Conservation (phyloP, 2,888 invertebrate genomes). For the Sisyra terminalis region DNA sequence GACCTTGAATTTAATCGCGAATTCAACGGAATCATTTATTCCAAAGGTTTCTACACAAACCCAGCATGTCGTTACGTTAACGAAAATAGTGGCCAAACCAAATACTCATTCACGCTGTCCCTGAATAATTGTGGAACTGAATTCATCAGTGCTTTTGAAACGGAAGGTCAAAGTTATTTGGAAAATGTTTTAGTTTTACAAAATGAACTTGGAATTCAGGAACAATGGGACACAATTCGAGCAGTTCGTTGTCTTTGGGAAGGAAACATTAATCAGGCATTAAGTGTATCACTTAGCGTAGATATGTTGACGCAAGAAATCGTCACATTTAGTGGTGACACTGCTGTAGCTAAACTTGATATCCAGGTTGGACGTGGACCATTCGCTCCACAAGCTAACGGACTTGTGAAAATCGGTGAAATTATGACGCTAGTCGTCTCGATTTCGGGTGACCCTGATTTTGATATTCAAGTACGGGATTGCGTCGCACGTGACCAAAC, state of each 20-base stretch:
- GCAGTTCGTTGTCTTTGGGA: conserved; percentile 70
- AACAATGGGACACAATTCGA: conserved; percentile 18
- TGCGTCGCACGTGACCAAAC: conserved; percentile 58
- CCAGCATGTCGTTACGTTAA: conserved; percentile 47
- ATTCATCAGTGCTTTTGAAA: conserved; percentile 61
- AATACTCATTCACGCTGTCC: conserved; percentile 57
- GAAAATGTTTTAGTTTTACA: conserved; percentile 63
- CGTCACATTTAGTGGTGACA: conserved; percentile 72
- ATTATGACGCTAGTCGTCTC: conserved; percentile 65
- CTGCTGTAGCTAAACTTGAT: conserved; percentile 61
- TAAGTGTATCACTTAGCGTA: conserved; percentile 57
- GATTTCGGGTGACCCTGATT: conserved; percentile 62
- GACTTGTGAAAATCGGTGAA: conserved; percentile 67
- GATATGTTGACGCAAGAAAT: conserved; percentile 67
- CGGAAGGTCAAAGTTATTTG: conserved; percentile 60
- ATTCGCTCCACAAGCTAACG: conserved; percentile 56
- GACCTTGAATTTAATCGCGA: conserved; percentile 59
- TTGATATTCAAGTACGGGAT: conserved; percentile 61
- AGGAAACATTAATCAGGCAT: conserved; percentile 57
- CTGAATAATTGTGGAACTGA: conserved; percentile 62
- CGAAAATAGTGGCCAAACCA: conserved; percentile 48
- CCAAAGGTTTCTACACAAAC: conserved; percentile 53
- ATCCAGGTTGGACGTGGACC: conserved; percentile 64
- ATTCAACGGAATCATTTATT: conserved; percentile 66
- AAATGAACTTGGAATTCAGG: conserved; percentile 59